Evolutionary conservation across 2,797 vertebrate species (phyloP).

Genomic region (Pterois miles): DNA sequence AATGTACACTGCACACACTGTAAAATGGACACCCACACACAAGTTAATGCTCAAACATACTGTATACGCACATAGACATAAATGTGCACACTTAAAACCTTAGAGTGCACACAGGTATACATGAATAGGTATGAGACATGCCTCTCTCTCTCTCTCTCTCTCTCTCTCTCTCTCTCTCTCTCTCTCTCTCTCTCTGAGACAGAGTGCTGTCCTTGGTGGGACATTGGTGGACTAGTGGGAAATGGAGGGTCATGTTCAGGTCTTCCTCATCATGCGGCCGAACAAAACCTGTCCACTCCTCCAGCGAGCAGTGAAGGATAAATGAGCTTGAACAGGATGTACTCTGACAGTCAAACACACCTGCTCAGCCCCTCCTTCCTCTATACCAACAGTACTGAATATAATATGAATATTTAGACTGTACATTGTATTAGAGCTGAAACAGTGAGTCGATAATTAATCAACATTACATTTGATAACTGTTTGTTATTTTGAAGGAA

Average conservation of each 20-base stretch:
- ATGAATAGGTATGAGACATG: not conserved
- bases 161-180: too few species aligned
- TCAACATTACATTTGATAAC: not conserved
- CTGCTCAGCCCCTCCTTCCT: conserved; percentile 12
- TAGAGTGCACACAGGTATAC: not conserved
- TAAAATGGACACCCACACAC: not conserved
- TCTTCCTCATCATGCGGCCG: conserved; percentile 56
- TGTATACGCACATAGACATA: not conserved
- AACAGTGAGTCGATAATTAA: not conserved
- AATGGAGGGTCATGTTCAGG: conserved; percentile 73
- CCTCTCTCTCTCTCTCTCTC: too few species aligned
- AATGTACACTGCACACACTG: not conserved
- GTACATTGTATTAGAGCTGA: not conserved
- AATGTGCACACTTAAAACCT: not conserved
- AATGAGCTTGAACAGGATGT: conserved; percentile 8
- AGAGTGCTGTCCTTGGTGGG: conserved; percentile 55
- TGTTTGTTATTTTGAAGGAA: not conserved
- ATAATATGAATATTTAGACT: not conserved
- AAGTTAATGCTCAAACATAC: not conserved
- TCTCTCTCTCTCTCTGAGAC: too few species aligned
- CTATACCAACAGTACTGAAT: not conserved
- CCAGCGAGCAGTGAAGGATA: conserved; percentile 22
- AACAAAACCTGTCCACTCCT: conserved; percentile 68
- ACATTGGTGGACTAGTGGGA: conserved; percentile 62
- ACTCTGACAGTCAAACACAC: conserved; percentile 6